Evolutionary conservation across 1,140 invertebrate genomes (phyloP), one percentile per base, ranked within the genome.

Genomic region (Brachionus plicatilis): DNA sequence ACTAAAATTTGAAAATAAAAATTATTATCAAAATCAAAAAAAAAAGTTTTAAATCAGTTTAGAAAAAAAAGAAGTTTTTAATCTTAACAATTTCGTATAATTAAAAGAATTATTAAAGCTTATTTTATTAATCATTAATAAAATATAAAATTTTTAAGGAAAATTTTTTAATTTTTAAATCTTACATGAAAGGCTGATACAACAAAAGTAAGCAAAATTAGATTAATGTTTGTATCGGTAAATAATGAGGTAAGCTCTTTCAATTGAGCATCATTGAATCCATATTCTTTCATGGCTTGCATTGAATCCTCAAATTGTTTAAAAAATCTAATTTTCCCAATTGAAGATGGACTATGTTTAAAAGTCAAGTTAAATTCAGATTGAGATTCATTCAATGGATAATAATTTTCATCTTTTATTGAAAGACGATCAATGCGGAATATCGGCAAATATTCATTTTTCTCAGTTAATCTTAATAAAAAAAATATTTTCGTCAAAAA

Each of bases 201-300:
- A 86, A 95, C 91, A 86, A 99, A 92, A n/a, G 96, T 99, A 41
- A 94, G 91, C 86, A 94, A 93, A n/a, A 99, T 89, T 68, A 99
- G 91, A 89, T 95, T 95, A 11, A 98, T 90, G 90, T 97, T 98
- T 0, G 96, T 98, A 87, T 99, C 96, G 1, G 94, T 93, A 91
- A 98, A 98, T 87, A 98, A 94, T 70, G 94, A 94, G 90, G 98
- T 99, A 0, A 98, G 93, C 91, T 99, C 96, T 91, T 99, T 96
- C 60, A 96, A 91, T 90, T 99, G 96, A 89, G 97, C 97, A 68
- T 94, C 93, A 68, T 93, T 93, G 87, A 99, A 98, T 20, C 89
- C 90, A 78, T 89, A 85, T n/a, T 70, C 72, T 50, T 87, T 85
- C 85, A 98, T 91, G 50, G 92, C 92, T 29, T 92, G 89, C 85